Evolutionary conservation across 1,140 invertebrate species (phyloP).

Genomic region (Pseudomyrmex gracilis): DNA sequence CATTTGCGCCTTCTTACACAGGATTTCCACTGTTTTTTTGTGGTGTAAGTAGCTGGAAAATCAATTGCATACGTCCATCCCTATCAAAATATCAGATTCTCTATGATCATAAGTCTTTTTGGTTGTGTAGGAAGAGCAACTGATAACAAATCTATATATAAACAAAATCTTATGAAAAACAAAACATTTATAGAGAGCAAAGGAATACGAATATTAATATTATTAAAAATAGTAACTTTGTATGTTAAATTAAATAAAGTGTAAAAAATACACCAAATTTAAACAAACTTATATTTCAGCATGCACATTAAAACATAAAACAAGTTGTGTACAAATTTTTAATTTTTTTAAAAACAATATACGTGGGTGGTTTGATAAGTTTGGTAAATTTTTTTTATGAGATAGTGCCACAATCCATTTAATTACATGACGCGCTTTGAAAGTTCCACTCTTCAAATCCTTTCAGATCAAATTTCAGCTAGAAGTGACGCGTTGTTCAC

Average conservation of each 20-base stretch:
- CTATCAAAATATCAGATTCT: slow-evolving; percentile 81
- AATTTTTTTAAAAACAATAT: no score
- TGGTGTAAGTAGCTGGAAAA: slow-evolving; percentile 94
- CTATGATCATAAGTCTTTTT: slow-evolving; percentile 71
- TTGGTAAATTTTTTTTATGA: no score
- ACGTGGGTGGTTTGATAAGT: no score
- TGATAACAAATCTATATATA: slow-evolving; percentile 69
- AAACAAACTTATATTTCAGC: no score
- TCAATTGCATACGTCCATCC: slow-evolving; percentile 97
- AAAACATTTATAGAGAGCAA: slow-evolving; percentile 5
- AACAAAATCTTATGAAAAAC: slow-evolving; percentile 64
- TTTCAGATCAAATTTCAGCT: no score
- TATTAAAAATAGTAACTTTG: neutral
- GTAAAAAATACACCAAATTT: neutral
- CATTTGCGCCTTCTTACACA: slow-evolving; percentile 96
- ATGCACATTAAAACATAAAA: no score
- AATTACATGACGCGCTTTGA: no score
- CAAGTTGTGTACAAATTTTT: no score
- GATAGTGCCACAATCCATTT: no score
- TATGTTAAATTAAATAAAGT: neutral
- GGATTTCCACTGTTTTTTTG: slow-evolving; percentile 95
- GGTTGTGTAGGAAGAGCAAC: slow-evolving; percentile 31
- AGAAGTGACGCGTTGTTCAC: no score
- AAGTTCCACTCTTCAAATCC: no score
- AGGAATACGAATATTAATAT: slow-evolving; percentile 20